These are phyloP conservation scores for Stichopus chloronotus DNA, from an alignment of 35 echinoderm and acorn worm genomes.

Conservation along the genomic window DNA sequence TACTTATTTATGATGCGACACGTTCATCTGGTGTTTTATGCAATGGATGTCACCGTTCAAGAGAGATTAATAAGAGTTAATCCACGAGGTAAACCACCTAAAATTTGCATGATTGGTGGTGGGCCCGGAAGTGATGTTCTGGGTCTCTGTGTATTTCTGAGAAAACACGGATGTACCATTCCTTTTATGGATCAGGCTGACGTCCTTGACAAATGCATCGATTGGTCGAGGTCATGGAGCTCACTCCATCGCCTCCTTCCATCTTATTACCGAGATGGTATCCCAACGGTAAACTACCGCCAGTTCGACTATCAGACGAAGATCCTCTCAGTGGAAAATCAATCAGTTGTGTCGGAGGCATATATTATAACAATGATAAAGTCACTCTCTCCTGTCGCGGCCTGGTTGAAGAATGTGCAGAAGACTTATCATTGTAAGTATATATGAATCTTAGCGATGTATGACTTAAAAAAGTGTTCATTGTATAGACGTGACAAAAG, in stretches of 20 bases:
- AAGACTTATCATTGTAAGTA: conserved; percentile 15
- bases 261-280: neutral
- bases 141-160: neutral
- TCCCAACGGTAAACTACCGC: neutral
- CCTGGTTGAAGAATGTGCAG: neutral
- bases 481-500: too few species aligned
- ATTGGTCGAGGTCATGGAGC: conserved; percentile 18
- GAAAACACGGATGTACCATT: neutral
- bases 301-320: conserved; percentile 25
- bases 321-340: neutral
- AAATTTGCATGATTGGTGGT: conserved; percentile 34
- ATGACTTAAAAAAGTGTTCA: neutral
- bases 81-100: neutral
- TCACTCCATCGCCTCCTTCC: neutral
- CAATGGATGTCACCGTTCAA: neutral
- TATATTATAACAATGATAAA: conserved; percentile 42
- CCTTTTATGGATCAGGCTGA: neutral
- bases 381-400: conserved; percentile 33
- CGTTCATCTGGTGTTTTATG: conserved; percentile 42
- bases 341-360: neutral
- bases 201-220: conserved; percentile 27
- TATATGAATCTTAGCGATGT: neutral
- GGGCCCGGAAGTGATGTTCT: conserved; percentile 55
- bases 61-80: neutral
- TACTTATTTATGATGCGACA: conserved; percentile 45